Evolutionary conservation across 2,888 invertebrate species (phyloP).

Genomic region (Hymenopus coronatus): DNA sequence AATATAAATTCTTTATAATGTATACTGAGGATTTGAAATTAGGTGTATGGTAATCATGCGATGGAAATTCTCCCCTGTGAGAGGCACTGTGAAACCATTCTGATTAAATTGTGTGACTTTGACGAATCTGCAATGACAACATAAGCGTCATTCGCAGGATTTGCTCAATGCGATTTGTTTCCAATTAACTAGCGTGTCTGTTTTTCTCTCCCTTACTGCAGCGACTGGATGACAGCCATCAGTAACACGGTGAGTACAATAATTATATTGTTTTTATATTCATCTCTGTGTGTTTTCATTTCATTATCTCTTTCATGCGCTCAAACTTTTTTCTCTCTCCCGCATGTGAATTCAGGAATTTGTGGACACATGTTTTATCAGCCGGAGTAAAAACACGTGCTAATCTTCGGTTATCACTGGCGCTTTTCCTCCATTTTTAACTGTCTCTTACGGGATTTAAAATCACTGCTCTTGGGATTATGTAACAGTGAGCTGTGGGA

Average conservation of each 20-base stretch:
- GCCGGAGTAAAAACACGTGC: not conserved
- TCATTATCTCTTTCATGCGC: not conserved
- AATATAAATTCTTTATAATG: too few relatives aligned
- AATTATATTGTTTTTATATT: not conserved
- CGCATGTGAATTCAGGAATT: not conserved
- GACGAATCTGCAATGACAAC: too few relatives aligned
- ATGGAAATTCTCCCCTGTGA: too few relatives aligned
- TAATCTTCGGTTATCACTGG: not conserved
- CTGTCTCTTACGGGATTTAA: too few relatives aligned
- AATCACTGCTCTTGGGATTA: too few relatives aligned
- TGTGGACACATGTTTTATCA: not conserved
- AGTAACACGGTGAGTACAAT: conserved; percentile 68
- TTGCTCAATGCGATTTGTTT: not conserved
- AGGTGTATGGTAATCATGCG: too few relatives aligned
- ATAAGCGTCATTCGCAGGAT: too few relatives aligned
- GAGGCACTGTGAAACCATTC: too few relatives aligned
- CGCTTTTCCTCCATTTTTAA: not conserved
- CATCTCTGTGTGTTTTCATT: not conserved
- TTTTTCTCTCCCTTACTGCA: conserved; percentile 44
- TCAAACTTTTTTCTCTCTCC: too few relatives aligned
- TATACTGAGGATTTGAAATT: too few relatives aligned
- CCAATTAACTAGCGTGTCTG: conserved; percentile 34
- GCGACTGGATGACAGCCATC: conserved; percentile 78
- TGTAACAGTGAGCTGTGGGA: too few relatives aligned
- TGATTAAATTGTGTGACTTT: too few relatives aligned